Evolutionary conservation across 2,888 invertebrate genomes (phyloP).

Genomic region (Acrobasis consociella): DNA sequence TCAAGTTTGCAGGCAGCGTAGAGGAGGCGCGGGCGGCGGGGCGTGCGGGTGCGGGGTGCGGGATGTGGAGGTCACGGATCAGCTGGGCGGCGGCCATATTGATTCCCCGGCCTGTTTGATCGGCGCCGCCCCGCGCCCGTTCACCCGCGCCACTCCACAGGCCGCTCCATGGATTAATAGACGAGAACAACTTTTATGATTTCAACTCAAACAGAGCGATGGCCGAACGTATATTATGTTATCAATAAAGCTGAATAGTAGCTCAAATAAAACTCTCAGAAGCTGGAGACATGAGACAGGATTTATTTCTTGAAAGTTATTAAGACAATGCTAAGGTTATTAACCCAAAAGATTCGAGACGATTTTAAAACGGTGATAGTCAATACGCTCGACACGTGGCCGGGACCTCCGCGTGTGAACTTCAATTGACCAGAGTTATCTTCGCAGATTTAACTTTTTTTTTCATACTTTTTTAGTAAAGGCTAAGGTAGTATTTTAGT

Average conservation of each 20-base stretch:
- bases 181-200: conserved; percentile 82
- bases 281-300: not conserved
- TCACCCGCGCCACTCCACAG: conserved; percentile 43
- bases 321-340: not conserved
- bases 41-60: conserved; percentile 46
- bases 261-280: conserved; percentile 16
- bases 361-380: too few relatives aligned
- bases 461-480: too few relatives aligned
- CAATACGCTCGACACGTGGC: too few relatives aligned
- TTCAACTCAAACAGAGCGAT: conserved; percentile 76
- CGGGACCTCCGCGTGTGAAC: too few relatives aligned
- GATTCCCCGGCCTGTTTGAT: conserved; percentile 81
- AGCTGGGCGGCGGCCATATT: conserved; percentile 82
- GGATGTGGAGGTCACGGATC: conserved; percentile 78
- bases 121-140: conserved; percentile 65
- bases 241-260: conserved; percentile 32
- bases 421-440: too few relatives aligned
- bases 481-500: too few relatives aligned
- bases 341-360: too few relatives aligned
- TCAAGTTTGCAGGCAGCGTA: conserved; percentile 60
- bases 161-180: conserved; percentile 73
- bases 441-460: too few relatives aligned
- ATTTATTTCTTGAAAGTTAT: conserved; percentile 23
- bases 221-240: conserved; percentile 53
- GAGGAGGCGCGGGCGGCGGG: conserved; percentile 40